Evolutionary conservation across 2,113 vertebrate genomes (phyloP).

Genomic region (Coracopsis vasa): DNA sequence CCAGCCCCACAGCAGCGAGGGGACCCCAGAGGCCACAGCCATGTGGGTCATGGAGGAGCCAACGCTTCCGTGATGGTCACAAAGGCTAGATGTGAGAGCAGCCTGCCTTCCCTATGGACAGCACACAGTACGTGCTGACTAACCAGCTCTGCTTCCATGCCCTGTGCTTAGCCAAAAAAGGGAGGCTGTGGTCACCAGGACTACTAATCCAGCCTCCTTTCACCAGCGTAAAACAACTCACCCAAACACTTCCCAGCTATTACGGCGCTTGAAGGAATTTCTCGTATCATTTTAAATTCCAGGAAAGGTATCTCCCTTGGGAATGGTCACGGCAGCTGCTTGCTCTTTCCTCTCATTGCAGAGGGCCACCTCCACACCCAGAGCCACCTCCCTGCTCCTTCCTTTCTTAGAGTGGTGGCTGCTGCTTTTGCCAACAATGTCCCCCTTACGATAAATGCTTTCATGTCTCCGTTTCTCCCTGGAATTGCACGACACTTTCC

Average conservation of each 20-base stretch:
- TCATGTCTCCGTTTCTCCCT: conserved; percentile 46
- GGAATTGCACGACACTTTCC: neutral
- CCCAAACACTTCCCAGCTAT: conserved; percentile 12
- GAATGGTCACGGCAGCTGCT: neutral
- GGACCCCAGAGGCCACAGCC: neutral
- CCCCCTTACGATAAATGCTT: conserved; percentile 51
- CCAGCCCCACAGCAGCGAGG: neutral
- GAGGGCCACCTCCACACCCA: conserved; percentile 55
- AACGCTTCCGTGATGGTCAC: neutral
- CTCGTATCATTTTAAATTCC: conserved; percentile 69
- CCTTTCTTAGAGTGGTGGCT: conserved; percentile 23
- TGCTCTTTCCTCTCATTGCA: conserved; percentile 61
- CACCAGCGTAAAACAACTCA: neutral
- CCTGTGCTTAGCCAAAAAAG: neutral
- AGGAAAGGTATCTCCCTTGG: conserved; percentile 72
- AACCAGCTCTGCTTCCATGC: neutral
- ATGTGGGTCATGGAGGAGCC: neutral
- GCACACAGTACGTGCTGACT: neutral
- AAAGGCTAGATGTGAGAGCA: neutral
- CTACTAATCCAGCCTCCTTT: neutral
- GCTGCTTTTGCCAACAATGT: conserved; percentile 54
- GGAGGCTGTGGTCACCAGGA: neutral
- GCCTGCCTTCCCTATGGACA: neutral
- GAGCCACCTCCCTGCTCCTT: conserved; percentile 35
- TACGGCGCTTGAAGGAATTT: neutral